Evolutionary conservation across 2,888 invertebrate species (phyloP).

Genomic region (Spodoptera exigua): DNA sequence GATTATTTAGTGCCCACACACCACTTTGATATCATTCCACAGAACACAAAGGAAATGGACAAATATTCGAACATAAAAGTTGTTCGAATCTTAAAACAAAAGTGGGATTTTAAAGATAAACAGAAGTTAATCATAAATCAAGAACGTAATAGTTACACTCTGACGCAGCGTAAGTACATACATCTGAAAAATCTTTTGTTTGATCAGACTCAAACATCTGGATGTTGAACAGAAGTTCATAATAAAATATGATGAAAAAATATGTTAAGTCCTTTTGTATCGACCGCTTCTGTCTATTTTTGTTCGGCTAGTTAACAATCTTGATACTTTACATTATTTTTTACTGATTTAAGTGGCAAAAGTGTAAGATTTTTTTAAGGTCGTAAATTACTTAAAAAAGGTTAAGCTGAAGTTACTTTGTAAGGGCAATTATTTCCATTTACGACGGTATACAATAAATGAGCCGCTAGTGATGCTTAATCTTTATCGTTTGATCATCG

Average conservation of each 20-base stretch:
- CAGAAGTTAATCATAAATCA: conserved; percentile 83
- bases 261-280: conserved; percentile 89
- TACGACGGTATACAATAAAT: conserved; percentile 41
- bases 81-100: conserved; percentile 71
- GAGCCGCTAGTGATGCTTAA: conserved; percentile 61
- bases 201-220: conserved; percentile 88
- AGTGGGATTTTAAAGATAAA: conserved; percentile 80
- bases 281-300: conserved; percentile 81
- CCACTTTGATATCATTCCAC: conserved; percentile 57
- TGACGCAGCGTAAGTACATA: conserved; percentile 79
- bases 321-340: conserved; percentile 74
- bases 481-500: conserved; percentile 72
- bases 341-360: conserved; percentile 18
- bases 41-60: conserved; percentile 59
- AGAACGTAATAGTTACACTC: conserved; percentile 81
- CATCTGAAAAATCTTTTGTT: conserved; percentile 87
- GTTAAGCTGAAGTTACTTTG: conserved; percentile 19
- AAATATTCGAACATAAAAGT: conserved; percentile 62
- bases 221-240: conserved; percentile 89
- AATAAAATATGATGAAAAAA: conserved; percentile 89
- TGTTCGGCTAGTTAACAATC: conserved; percentile 59
- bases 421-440: conserved; percentile 26
- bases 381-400: conserved; percentile 7
- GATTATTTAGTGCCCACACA: conserved; percentile 44
- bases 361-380: conserved; percentile 19